Evolutionary conservation across 2,113 vertebrate genomes (phyloP).

Genomic region (Pollachius pollachius): DNA sequence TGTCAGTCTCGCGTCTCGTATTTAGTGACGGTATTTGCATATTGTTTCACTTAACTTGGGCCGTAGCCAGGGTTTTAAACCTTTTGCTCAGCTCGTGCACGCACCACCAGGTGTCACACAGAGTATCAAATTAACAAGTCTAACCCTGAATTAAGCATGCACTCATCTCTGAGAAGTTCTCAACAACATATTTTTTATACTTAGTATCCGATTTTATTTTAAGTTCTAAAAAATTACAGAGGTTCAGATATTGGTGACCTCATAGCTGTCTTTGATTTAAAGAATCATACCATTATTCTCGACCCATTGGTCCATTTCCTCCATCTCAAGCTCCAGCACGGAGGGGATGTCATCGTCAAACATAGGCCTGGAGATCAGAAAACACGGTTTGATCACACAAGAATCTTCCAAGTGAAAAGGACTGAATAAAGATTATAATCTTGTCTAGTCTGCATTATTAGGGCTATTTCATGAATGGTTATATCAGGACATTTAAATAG

Average conservation of each 20-base stretch:
- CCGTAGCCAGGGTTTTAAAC: too few relatives aligned
- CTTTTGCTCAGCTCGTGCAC: too few relatives aligned
- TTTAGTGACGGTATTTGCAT: background rate
- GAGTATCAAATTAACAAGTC: too few relatives aligned
- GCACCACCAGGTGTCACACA: too few relatives aligned
- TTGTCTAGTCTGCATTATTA: too few relatives aligned
- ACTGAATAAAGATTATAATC: background rate
- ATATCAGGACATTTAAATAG: too few relatives aligned
- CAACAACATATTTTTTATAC: background rate
- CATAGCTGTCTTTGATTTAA: too few relatives aligned
- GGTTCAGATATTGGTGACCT: too few relatives aligned
- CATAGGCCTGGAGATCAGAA: slow-evolving; percentile 81
- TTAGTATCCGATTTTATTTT: background rate
- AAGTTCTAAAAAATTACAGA: background rate
- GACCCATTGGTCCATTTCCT: slow-evolving; percentile 96
- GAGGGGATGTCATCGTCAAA: slow-evolving; percentile 98
- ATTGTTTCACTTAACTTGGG: background rate
- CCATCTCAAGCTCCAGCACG: slow-evolving; percentile 97
- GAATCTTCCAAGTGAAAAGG: background rate
- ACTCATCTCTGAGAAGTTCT: background rate
- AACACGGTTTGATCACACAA: background rate
- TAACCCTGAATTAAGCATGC: too few relatives aligned
- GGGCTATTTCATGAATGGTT: too few relatives aligned
- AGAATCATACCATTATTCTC: slow-evolving; percentile 77
- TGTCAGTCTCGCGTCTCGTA: background rate